Evolutionary conservation across 2,797 vertebrate genomes (phyloP).

Genomic region (Leptoclinus maculatus): DNA sequence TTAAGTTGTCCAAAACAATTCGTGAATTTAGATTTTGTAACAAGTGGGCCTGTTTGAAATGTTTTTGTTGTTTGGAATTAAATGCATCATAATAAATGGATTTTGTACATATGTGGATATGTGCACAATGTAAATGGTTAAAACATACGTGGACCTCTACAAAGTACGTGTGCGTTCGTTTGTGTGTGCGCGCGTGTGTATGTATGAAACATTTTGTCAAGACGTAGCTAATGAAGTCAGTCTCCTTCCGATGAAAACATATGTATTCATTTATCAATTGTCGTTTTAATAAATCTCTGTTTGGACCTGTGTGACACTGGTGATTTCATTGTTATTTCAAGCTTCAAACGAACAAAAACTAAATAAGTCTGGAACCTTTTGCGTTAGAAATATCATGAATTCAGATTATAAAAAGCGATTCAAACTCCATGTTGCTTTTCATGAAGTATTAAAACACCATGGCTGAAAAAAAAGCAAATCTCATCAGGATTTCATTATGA

Average conservation of each 20-base stretch:
- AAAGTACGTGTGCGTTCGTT: slow-evolving; percentile 35
- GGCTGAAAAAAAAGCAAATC: background rate
- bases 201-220: slow-evolving; percentile 67
- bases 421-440: background rate
- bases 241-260: slow-evolving; percentile 62
- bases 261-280: slow-evolving; percentile 74
- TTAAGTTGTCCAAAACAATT: slow-evolving; percentile 15
- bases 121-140: slow-evolving; percentile 80
- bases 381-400: background rate
- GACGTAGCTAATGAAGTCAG: slow-evolving; percentile 63
- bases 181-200: background rate
- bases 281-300: slow-evolving; percentile 81
- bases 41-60: slow-evolving; percentile 45
- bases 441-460: background rate
- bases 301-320: slow-evolving; percentile 60
- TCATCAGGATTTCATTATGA: background rate
- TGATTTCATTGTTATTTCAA: slow-evolving; percentile 50
- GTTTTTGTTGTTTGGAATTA: slow-evolving; percentile 54
- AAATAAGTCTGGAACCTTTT: background rate
- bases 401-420: background rate
- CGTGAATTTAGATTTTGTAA: slow-evolving; percentile 36
- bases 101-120: slow-evolving; percentile 82
- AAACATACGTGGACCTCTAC: slow-evolving; percentile 68
- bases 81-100: slow-evolving; percentile 68
- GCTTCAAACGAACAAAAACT: background rate